These are phyloP conservation scores for Platysternon megacephalum DNA, from an alignment of 2,113 vertebrate genomes.

Conservation along the genomic window DNA sequence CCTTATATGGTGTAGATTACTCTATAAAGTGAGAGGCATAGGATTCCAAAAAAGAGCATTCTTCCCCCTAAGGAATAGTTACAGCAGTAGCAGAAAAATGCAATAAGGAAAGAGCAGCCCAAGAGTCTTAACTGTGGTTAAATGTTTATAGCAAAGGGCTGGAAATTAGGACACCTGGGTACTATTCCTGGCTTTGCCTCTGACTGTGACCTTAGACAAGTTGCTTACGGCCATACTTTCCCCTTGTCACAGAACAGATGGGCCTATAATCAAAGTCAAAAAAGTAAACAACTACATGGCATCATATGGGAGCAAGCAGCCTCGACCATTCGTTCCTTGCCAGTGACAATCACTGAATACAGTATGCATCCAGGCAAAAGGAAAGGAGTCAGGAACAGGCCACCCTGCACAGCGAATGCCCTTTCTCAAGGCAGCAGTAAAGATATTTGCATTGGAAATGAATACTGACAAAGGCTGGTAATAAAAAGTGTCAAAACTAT, in stretches of 20 bases:
- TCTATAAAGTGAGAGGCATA: background rate
- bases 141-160: background rate
- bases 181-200: background rate
- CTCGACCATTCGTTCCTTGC: background rate
- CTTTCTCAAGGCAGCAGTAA: background rate
- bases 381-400: background rate
- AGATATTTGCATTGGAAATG: background rate
- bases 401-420: background rate
- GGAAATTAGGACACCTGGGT: background rate
- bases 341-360: background rate
- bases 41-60: background rate
- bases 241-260: background rate
- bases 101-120: background rate
- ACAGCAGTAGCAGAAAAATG: background rate
- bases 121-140: background rate
- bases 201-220: background rate
- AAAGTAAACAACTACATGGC: background rate
- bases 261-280: background rate
- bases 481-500: background rate
- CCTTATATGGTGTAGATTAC: no score
- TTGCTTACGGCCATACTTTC: background rate
- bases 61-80: background rate
- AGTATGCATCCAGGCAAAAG: background rate
- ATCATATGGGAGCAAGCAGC: background rate
- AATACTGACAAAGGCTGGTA: background rate